Evolutionary conservation across 2,113 vertebrate genomes (phyloP).

Genomic region (Cyanistes caeruleus): DNA sequence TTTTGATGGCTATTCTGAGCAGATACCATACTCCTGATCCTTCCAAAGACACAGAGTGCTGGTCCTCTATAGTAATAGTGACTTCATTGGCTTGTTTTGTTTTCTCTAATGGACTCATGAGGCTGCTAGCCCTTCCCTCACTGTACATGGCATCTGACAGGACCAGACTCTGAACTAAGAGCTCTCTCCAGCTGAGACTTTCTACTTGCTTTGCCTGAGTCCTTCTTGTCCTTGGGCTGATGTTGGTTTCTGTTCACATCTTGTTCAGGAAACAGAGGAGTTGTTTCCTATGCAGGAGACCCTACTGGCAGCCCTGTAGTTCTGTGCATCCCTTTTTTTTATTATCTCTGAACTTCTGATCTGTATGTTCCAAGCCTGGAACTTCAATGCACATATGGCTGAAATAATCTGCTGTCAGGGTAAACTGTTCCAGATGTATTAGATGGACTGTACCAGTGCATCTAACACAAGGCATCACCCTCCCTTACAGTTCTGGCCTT

Average conservation of each 20-base stretch:
- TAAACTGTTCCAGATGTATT: background rate
- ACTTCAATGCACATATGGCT: background rate
- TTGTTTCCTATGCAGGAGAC: background rate
- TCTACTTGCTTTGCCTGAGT: background rate
- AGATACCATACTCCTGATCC: background rate
- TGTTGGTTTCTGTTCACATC: background rate
- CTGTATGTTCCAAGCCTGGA: background rate
- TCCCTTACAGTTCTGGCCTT: background rate
- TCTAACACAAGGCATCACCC: background rate
- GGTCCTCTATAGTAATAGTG: background rate
- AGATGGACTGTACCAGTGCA: background rate
- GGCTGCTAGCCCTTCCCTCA: background rate
- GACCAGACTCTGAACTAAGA: background rate
- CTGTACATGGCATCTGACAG: background rate
- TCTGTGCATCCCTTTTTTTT: background rate
- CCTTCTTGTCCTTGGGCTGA: background rate
- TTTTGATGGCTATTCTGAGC: background rate
- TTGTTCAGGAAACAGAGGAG: background rate
- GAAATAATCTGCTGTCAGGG: background rate
- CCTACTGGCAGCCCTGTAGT: background rate
- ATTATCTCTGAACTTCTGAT: background rate
- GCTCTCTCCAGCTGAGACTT: background rate
- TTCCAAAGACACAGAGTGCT: background rate
- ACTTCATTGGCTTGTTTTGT: background rate
- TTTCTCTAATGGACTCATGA: rapidly evolving